Conservation (phyloP, 1,140 invertebrate species). For the Drosophila parvula region DNA sequence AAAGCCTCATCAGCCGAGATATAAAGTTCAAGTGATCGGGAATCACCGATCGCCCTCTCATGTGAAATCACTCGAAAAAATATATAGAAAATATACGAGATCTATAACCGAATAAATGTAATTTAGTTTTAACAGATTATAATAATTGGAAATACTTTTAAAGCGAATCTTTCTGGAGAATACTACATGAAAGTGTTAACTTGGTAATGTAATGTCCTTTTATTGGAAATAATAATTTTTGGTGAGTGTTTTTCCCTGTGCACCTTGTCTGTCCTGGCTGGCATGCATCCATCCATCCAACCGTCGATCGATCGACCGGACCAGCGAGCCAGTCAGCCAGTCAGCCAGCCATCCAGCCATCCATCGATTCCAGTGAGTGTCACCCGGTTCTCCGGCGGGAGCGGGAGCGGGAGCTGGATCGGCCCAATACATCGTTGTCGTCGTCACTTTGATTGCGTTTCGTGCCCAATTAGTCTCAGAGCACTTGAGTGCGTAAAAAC, state of each 20-base stretch:
- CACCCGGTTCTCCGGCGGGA: slow-evolving; percentile 39
- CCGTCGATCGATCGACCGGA: slow-evolving; percentile 24
- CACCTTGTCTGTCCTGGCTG: slow-evolving; percentile 22
- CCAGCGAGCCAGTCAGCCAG: slow-evolving; percentile 9
- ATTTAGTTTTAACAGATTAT: background rate
- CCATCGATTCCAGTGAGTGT: slow-evolving; percentile 46
- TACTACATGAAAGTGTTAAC: background rate
- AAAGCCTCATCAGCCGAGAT: slow-evolving; percentile 74
- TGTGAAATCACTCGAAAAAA: slow-evolving; percentile 8
- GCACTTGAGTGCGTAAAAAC: slow-evolving; percentile 83
- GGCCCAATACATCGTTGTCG: slow-evolving; percentile 63
- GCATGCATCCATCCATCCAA: slow-evolving; percentile 39
- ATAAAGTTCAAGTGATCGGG: slow-evolving; percentile 80
- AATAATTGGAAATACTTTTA: background rate
- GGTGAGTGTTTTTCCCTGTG: slow-evolving; percentile 29
- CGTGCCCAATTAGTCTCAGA: slow-evolving; percentile 83
- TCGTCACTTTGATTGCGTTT: slow-evolving; percentile 83
- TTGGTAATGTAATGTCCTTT: background rate
- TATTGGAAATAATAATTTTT: slow-evolving; percentile 1
- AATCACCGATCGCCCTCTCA: slow-evolving; percentile 56
- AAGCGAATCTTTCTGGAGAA: background rate
- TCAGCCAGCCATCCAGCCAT: slow-evolving; percentile 10
- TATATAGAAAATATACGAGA: background rate
- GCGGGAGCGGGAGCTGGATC: background rate
- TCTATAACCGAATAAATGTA: no score